Conservation (phyloP, 2,797 vertebrate species). For the Chaetodon trifasciatus region DNA sequence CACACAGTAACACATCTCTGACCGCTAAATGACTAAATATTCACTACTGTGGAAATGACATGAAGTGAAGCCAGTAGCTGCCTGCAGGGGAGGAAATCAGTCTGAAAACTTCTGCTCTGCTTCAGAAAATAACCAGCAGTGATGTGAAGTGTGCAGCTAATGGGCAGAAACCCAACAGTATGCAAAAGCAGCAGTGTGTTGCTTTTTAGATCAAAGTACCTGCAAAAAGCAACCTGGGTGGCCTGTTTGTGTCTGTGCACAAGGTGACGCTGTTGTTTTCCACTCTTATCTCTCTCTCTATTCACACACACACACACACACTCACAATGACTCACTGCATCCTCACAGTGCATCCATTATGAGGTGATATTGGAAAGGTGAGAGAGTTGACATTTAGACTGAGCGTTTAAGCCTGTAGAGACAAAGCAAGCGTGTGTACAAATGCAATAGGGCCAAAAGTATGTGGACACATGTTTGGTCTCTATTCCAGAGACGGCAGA, state of each 20-base stretch:
- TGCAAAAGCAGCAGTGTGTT: too few relatives aligned
- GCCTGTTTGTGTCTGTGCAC: background rate
- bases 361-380: background rate
- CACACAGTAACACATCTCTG: too few relatives aligned
- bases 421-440: background rate
- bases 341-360: slow-evolving; percentile 2
- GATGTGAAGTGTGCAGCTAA: background rate
- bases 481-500: background rate
- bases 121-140: background rate
- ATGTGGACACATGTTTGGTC: background rate
- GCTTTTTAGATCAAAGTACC: background rate
- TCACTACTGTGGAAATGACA: background rate
- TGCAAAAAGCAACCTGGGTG: background rate
- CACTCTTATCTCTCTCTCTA: too few relatives aligned
- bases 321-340: background rate
- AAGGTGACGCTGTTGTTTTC: background rate
- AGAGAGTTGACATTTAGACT: background rate
- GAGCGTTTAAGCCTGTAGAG: background rate
- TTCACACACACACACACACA: background rate
- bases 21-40: too few relatives aligned
- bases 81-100: background rate
- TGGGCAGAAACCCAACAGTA: background rate
- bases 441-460: background rate
- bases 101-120: background rate
- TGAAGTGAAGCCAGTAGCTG: background rate